Conservation (phyloP, 2,888 invertebrate species). For the Halictus ligatus region DNA sequence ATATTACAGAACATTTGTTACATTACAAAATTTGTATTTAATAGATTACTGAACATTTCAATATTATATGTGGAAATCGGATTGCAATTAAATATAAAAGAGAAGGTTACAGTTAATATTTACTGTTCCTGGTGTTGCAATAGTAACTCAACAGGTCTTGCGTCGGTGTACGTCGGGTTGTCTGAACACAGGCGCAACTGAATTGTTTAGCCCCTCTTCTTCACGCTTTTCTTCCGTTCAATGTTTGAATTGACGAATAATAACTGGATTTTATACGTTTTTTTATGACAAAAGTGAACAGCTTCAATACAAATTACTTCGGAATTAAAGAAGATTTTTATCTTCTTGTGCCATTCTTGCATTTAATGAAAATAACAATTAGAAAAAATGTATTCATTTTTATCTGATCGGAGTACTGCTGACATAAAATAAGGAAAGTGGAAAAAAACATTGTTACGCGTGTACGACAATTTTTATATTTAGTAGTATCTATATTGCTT, state of each 20-base stretch:
- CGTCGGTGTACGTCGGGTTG: background rate
- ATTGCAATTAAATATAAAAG: no score
- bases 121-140: background rate
- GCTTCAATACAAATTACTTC: background rate
- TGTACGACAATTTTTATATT: background rate
- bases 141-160: background rate
- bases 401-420: background rate
- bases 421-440: no score
- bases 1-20: no score
- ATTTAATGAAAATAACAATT: background rate
- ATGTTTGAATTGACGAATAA: background rate
- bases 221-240: background rate
- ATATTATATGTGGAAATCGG: no score
- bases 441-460: background rate
- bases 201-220: background rate
- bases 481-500: background rate
- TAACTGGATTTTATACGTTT: background rate
- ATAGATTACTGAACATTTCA: no score
- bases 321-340: background rate
- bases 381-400: background rate
- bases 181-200: background rate
- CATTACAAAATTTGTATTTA: no score
- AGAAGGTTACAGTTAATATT: no score
- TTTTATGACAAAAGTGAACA: no score
- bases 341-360: background rate